Evolutionary conservation across 2,888 invertebrate species (phyloP).

Genomic region (Apoda limacodes): DNA sequence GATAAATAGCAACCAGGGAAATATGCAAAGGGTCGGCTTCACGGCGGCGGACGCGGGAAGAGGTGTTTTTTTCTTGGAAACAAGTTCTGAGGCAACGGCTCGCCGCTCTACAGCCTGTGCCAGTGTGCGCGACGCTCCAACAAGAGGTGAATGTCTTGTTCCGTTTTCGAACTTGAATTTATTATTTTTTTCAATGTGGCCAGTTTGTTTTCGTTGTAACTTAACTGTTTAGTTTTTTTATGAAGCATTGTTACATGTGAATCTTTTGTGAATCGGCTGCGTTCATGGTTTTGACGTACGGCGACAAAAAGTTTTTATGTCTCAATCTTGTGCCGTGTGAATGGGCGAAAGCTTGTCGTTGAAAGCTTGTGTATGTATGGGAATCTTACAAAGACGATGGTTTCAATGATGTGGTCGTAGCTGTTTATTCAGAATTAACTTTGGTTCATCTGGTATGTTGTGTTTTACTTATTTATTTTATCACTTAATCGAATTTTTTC

Average conservation of each 20-base stretch:
- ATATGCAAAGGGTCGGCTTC: constrained; percentile 57
- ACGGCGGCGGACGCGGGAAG: constrained; percentile 53
- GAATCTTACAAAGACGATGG: constrained; percentile 33
- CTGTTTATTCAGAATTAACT: constrained; percentile 48
- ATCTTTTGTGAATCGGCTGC: constrained; percentile 3
- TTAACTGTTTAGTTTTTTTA: constrained; percentile 24
- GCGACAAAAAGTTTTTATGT: constrained; percentile 8
- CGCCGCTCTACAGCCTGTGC: too few relatives aligned
- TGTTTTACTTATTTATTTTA: constrained; percentile 28
- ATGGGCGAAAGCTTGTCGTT: constrained; percentile 34
- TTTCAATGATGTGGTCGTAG: constrained; percentile 40
- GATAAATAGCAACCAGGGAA: constrained; percentile 51
- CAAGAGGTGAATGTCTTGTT: constrained; percentile 64
- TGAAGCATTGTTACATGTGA: constrained; percentile 7
- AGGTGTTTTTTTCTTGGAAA: constrained; percentile 72
- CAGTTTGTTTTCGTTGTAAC: constrained; percentile 23
- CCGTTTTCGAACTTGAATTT: constrained; percentile 30
- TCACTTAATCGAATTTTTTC: constrained; percentile 2
- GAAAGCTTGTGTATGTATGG: constrained; percentile 35
- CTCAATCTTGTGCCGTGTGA: constrained; percentile 30
- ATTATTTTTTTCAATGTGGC: constrained; percentile 24
- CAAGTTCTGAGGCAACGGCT: constrained; percentile 64
- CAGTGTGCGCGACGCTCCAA: constrained; percentile 65
- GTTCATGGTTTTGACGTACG: too few relatives aligned
- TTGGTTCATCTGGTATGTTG: constrained; percentile 46